Conservation (phyloP, 2,797 vertebrate genomes). For the Sebastolobus altivelis region DNA sequence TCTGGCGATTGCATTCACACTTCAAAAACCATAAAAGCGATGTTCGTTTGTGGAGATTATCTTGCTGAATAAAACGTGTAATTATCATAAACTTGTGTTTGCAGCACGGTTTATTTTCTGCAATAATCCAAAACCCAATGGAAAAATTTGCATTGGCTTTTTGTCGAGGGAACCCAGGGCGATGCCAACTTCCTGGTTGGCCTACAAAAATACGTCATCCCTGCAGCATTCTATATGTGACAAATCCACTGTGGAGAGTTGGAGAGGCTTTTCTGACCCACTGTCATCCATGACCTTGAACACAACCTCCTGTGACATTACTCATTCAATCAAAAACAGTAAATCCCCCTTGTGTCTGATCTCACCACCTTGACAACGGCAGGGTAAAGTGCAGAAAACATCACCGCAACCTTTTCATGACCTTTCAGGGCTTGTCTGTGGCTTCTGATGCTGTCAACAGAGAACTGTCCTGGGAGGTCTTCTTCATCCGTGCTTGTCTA, state of each 20-base stretch:
- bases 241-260: conserved; percentile 26
- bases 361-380: conserved; percentile 36
- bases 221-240: not conserved
- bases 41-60: too few relatives aligned
- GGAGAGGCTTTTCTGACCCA: not conserved
- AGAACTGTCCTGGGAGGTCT: conserved; percentile 65
- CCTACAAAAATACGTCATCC: too few relatives aligned
- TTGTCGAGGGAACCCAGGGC: too few relatives aligned
- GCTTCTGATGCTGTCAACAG: conserved; percentile 61
- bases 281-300: conserved; percentile 28
- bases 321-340: conserved; percentile 47
- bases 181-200: too few relatives aligned
- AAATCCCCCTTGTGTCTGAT: conserved; percentile 29
- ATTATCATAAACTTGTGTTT: too few relatives aligned
- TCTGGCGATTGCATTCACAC: too few relatives aligned
- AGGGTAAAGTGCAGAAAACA: conserved; percentile 47
- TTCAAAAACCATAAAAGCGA: too few relatives aligned
- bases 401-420: conserved; percentile 48
- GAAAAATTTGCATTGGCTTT: too few relatives aligned
- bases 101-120: too few relatives aligned
- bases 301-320: conserved; percentile 28
- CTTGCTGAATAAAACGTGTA: too few relatives aligned
- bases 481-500: conserved; percentile 49
- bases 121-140: too few relatives aligned
- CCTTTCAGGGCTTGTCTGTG: conserved; percentile 60